phyloP scores from a whole-genome alignment of 2,888 invertebrate species.

The Empis livida region DNA sequence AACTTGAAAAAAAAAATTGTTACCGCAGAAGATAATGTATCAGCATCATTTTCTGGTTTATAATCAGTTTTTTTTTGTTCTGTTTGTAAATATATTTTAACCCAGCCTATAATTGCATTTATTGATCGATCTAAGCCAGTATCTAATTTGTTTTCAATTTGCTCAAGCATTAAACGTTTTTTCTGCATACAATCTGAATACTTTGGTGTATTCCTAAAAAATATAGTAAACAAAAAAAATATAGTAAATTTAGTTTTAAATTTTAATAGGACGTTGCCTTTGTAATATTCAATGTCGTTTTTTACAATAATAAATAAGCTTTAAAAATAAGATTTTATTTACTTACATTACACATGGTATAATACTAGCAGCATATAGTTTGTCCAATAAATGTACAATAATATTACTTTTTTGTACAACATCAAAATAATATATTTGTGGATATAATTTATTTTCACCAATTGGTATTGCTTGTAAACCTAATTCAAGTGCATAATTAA shows the following conservation, averaged over 20 bases:
- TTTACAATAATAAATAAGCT: background rate
- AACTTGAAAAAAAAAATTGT: no score
- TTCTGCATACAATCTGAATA: conserved; percentile 80
- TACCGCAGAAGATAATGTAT: conserved; percentile 74
- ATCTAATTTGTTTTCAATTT: conserved; percentile 85
- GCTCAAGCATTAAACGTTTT: conserved; percentile 73
- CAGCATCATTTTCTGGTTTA: conserved; percentile 74
- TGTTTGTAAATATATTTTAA: conserved; percentile 72
- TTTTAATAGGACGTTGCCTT: no score
- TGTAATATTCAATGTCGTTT: no score
- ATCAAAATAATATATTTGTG: conserved; percentile 86
- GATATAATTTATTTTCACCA: conserved; percentile 76
- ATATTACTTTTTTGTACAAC: conserved; percentile 87
- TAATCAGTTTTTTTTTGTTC: conserved; percentile 96
- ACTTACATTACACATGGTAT: conserved; percentile 75
- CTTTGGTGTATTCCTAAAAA: conserved; percentile 65
- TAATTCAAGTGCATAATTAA: conserved; percentile 91
- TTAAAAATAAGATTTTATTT: no score
- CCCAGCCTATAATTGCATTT: conserved; percentile 81
- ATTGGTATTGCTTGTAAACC: conserved; percentile 82
- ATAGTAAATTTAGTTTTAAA: no score
- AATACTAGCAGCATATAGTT: conserved; percentile 80
- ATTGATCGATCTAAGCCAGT: conserved; percentile 75
- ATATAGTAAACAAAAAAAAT: no score
- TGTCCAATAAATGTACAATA: conserved; percentile 84